Evolutionary conservation across 1,140 invertebrate species (phyloP), one percentile per base, ranked within the genome.

Genomic region (Zaprionus gabonicus): DNA sequence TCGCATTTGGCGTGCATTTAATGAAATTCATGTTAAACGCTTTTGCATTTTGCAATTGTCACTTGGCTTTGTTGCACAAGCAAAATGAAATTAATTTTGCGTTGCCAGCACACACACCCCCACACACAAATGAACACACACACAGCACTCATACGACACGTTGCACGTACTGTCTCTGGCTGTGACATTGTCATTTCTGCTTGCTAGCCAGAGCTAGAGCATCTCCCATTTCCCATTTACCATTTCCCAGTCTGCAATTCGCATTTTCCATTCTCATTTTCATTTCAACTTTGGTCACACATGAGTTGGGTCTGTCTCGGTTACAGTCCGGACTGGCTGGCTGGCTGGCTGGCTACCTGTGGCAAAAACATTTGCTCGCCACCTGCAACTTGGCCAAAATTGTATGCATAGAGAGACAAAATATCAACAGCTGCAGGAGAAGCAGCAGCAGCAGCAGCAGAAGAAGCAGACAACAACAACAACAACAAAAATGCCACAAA

Each of bases 31-130:
- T 83, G 80, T 79, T 88, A 87, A 87, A 88, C 78, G 82, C 73
- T 88, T 88, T 81, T 76, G 73, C 68, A 83, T 78, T 78, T 81
- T 81, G 75, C 85, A 84, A 88, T 88, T 87, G 83, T 87, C 83
- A 84, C 78, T 84, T 84, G 72, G 71, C 66, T 59, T 76, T 78
- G 81, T 68, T 55, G 66, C 53, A 41, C 62, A 67, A 55, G 51
- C 64, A 88, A 79, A 88, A 88, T 88, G 81, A 88, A 88, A 88
- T 88, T 88, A 88, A 88, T 88, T 90, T 84, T 88, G 81, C 84
- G 74, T 88, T 83, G 79, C 67, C 77, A 78, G 71, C 57, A 71
- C 87, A 73, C 70, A 80, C 69, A 65, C 28, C 6, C 28, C 6
- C 28, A 2, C n/a, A 49, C 17, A 31, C 28, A 31, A 31, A 31